Conservation (phyloP, 2,113 vertebrate genomes). For the Nibea coibor region DNA sequence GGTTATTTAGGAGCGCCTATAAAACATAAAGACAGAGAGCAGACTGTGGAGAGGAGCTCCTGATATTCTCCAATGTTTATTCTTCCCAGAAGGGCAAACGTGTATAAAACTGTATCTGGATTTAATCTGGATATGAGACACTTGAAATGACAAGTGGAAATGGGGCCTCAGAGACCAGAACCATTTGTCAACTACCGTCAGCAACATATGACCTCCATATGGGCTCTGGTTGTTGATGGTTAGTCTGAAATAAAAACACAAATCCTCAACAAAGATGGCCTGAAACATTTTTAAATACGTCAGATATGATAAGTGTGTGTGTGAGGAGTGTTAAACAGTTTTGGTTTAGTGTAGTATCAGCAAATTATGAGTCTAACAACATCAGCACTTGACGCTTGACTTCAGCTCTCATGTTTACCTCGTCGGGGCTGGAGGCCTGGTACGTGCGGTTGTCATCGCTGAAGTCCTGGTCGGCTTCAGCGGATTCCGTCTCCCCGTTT, state of each 20-base stretch:
- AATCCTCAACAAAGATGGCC: too few species aligned
- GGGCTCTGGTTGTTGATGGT: background rate
- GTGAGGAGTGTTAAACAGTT: background rate
- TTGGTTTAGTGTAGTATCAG: too few species aligned
- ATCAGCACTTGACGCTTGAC: too few species aligned
- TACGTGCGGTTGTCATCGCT: slow-evolving; percentile 95
- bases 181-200: background rate
- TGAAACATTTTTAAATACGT: background rate
- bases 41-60: background rate
- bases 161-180: background rate
- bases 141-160: slow-evolving; percentile 29
- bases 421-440: slow-evolving; percentile 97
- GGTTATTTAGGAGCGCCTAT: slow-evolving; percentile 35
- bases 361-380: background rate
- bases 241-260: background rate
- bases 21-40: slow-evolving; percentile 14
- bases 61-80: background rate
- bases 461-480: slow-evolving; percentile 96
- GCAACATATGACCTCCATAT: background rate
- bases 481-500: slow-evolving; percentile 87
- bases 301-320: background rate
- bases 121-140: slow-evolving; percentile 19
- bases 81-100: background rate
- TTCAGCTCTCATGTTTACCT: slow-evolving; percentile 82
- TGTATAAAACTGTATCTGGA: background rate